These are phyloP conservation scores for Myotis brandtii DNA, from an alignment of 2,113 vertebrate genomes.

Conservation along the genomic window DNA sequence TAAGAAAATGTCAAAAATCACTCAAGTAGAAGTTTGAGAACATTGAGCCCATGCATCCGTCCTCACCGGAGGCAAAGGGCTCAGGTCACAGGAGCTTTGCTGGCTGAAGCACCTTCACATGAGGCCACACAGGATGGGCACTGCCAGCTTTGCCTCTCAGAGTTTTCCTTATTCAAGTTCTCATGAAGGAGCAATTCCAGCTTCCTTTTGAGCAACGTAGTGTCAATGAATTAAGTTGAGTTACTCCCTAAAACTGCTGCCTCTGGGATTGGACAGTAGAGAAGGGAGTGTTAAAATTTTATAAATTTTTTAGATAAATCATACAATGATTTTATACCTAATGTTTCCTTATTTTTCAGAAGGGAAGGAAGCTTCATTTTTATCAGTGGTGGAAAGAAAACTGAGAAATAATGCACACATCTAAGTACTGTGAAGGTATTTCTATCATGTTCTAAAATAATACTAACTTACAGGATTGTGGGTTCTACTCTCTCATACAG, in stretches of 20 bases:
- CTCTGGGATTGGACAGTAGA: neutral
- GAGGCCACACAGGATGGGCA: neutral
- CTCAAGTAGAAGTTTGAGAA: neutral
- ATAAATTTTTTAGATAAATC: neutral
- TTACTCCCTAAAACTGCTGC: neutral
- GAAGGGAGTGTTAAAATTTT: neutral
- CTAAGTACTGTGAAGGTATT: neutral
- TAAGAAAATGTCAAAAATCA: neutral
- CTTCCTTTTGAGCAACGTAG: neutral
- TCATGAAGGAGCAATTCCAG: neutral
- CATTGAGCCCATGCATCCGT: neutral
- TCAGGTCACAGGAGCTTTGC: too few species aligned
- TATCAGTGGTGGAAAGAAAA: neutral
- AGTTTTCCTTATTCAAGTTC: neutral
- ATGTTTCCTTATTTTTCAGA: neutral
- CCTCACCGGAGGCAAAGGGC: neutral
- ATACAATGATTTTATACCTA: neutral
- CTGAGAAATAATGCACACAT: neutral
- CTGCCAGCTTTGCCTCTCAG: neutral
- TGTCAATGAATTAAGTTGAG: neutral
- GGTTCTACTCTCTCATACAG: neutral
- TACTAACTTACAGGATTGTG: neutral
- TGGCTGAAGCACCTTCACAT: neutral
- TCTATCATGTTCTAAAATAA: slow-evolving; percentile 1
- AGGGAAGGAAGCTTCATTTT: neutral